A percentile compares a stretch with the other conserved stretches of the same genome.
Conservation (phyloP, 1,140 invertebrate genomes). For the Aphaenogaster rudis region DNA sequence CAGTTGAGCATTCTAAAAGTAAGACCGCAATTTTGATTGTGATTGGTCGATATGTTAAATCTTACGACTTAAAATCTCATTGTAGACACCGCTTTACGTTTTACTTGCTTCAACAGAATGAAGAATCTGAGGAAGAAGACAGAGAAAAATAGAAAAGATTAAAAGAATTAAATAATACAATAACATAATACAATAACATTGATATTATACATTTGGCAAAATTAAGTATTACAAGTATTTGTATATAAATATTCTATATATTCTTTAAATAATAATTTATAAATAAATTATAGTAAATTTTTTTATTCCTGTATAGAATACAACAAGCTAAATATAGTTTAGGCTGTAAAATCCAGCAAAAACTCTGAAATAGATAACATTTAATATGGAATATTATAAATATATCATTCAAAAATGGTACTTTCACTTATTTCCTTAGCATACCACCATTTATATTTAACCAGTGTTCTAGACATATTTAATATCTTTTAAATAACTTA, state of each 20-base stretch:
- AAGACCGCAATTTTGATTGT: no score
- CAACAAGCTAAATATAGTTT: neutral
- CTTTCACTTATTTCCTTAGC: neutral
- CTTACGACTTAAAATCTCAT: no score
- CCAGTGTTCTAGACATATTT: neutral
- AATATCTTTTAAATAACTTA: neutral
- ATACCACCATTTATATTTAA: slow-evolving; percentile 19
- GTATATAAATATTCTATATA: slow-evolving; percentile 36
- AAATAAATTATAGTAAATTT: neutral
- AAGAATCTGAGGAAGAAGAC: no score
- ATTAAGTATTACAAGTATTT: slow-evolving; percentile 13
- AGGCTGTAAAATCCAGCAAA: no score
- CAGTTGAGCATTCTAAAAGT: no score
- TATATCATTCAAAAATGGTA: neutral
- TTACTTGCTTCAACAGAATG: no score
- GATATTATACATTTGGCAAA: neutral
- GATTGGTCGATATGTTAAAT: no score
- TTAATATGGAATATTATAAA: neutral
- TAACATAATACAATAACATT: neutral
- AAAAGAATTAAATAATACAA: neutral
- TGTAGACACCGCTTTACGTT: no score
- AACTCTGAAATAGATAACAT: neutral
- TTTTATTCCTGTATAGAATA: slow-evolving; percentile 3
- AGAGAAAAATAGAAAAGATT: neutral
- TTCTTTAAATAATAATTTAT: slow-evolving; percentile 25